Evolutionary conservation across 1,140 invertebrate species (phyloP), one percentile per base, ranked within the genome.

Genomic region (Drosophila nigrodunni): DNA sequence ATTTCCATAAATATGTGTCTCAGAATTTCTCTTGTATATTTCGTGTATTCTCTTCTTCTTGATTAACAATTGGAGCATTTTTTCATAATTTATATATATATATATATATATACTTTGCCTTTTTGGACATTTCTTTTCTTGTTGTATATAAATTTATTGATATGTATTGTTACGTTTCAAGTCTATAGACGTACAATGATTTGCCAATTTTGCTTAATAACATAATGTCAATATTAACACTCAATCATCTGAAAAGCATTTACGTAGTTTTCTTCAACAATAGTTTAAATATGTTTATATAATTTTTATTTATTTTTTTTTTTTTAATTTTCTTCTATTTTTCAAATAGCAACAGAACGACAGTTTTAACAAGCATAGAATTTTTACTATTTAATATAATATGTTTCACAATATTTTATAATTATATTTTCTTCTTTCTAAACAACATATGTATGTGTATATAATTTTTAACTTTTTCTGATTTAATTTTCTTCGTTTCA

Each of bases 161-260:
- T 91, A 91, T 91, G 86, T 88, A 90, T 91, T 86, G 79, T 82
- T 82, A 91, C 85, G 52, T 78, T 59, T 89, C 85, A 89, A 89
- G 85, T 89, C 85, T 89, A 88, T 82, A 74, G 67, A 80, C 79
- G 70, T 78, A 80, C 65, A 73, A 73, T 47, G 34, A 54, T 74
- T 70, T 47, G 35, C 52, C 34, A 55, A 55, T 55, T 60, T 47
- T 66, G 10, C 30, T 46, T 65, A 34, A 18, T 34, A 41, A 41
- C 39, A 11, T 41, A 41, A 41, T 11, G 39, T 34, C 25, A 52
- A 52, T 30, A 52, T 52, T 11, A 52, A 52, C 50, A 52, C 35
- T 35, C 34, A 52, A 30, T 52, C 49, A 52, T 52, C 30, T 35
- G 15, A 52, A 35, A 52, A 34, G 50, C 47, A 21, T 25, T 49